A percentile compares a stretch with the other conserved stretches of the same genome.
phyloP scores from a whole-genome alignment of 2,888 invertebrate species.

The Stegana nigrithorax region DNA sequence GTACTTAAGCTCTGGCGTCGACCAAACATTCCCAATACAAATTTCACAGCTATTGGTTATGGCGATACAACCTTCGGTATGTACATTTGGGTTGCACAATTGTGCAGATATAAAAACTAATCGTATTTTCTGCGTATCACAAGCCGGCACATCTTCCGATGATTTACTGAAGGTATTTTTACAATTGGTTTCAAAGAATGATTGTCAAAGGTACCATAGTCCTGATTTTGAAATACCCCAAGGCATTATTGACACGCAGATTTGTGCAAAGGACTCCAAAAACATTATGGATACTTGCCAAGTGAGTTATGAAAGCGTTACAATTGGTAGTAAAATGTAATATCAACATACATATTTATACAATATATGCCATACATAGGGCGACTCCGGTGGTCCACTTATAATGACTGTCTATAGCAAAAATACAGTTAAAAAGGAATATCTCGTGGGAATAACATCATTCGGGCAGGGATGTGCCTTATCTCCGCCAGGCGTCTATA shows the following conservation, averaged over 20 bases:
- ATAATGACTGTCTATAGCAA: not conserved
- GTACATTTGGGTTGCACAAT: too few relatives aligned
- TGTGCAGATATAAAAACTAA: not conserved
- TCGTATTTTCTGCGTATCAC: not conserved
- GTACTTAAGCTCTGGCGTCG: not conserved
- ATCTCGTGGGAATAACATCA: constrained; percentile 47
- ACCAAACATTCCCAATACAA: not conserved
- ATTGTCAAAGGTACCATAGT: not conserved
- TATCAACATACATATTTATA: not conserved
- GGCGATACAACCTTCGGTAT: constrained; percentile 21
- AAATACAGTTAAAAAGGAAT: not conserved
- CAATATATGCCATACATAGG: constrained; percentile 18
- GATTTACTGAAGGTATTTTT: constrained; percentile 16
- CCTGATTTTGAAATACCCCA: not conserved
- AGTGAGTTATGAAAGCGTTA: not conserved
- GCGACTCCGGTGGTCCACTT: constrained; percentile 33
- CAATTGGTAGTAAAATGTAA: not conserved
- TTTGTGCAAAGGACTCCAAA: constrained; percentile 6
- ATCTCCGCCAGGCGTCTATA: constrained; percentile 46
- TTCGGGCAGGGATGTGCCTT: constrained; percentile 46
- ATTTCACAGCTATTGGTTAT: constrained; percentile 16
- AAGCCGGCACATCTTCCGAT: constrained; percentile 2
- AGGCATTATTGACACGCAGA: constrained; percentile 6
- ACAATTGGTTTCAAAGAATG: not conserved
- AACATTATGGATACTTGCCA: constrained; percentile 13